Base-by-base conservation (phyloP, 1,140 invertebrate species). In the Holcopasites calliopsidis region DNA sequence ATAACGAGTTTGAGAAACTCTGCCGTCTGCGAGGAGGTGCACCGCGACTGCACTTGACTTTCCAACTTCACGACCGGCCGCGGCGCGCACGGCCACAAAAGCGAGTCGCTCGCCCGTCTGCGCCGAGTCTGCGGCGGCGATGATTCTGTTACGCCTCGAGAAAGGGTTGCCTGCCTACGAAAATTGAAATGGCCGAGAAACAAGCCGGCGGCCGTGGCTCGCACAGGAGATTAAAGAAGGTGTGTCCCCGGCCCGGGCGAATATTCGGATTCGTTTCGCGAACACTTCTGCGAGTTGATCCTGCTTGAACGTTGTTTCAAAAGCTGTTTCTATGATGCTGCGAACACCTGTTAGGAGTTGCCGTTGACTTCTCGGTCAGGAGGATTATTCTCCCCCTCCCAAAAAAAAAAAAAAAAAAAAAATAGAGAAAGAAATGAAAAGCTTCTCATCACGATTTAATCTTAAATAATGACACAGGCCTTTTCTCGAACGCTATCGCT, bases 41-140 rank as follows among this genome's bases (percentile, higher is more conserved):
- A n/a, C n/a, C n/a, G 50, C 80, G 79, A 77, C 79, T 82, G 79
- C 79, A 82, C 80, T 82, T 82, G 80, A 82, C 80, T 82, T 82
- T 82, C 80, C 79, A 82, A 81, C 80, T 82, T 82, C 68, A 62
- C 75, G 74, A 81, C 66, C 79, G 61, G 49, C n/a, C 49, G 42
- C 42, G 42, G 42, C 42, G 47, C 49, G 23, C 65, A 50, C 68
- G 62, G 78, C 79, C 44, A 55, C 75, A 69, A 80, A 73, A 77
- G 68, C 69, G 73, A 76, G 68, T 73, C 61, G n/a, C 7, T 18
- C 7, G 7, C 73, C 61, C 72, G 72, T 79, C 73, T 64, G 58
- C 76, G 69, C 54, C 52, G 71, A 54, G 77, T 77, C 65, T 61
- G 77, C 60, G 16, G n/a, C n/a, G n/a, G n/a, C n/a, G n/a, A n/a